These are phyloP conservation scores for Epinephelus fuscoguttatus DNA, from an alignment of 2,113 vertebrate genomes.

Conservation along the genomic window DNA sequence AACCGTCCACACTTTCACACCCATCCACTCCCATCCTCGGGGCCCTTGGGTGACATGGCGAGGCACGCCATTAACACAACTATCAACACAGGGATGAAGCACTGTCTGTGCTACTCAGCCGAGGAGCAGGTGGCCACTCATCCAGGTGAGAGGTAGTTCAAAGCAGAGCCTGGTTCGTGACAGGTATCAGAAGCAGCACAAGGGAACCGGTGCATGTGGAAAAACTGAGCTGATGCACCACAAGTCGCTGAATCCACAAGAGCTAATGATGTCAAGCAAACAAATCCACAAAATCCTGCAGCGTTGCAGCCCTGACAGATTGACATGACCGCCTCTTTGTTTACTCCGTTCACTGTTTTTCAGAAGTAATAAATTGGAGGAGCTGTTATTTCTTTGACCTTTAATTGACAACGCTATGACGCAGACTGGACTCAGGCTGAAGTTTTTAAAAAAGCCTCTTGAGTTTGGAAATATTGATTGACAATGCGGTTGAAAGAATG, in stretches of 20 bases:
- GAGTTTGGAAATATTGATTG: constrained; percentile 44
- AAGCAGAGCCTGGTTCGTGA: constrained; percentile 9
- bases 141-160: constrained; percentile 41
- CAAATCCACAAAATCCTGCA: constrained; percentile 39
- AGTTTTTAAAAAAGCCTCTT: constrained; percentile 12
- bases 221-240: constrained; percentile 14
- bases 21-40: constrained; percentile 10
- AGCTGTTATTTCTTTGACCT: constrained; percentile 31
- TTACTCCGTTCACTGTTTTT: constrained; percentile 13
- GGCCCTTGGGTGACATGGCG: constrained; percentile 24
- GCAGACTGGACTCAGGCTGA: background rate
- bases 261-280: constrained; percentile 33
- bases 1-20: constrained; percentile 57
- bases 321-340: constrained; percentile 8
- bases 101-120: background rate
- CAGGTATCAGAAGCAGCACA: background rate
- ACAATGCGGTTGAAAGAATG: constrained; percentile 25
- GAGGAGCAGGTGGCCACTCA: constrained; percentile 36
- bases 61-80: background rate
- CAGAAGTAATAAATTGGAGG: constrained; percentile 7
- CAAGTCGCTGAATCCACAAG: background rate
- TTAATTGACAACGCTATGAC: constrained; percentile 27
- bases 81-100: constrained; percentile 16
- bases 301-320: background rate
- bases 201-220: background rate